A percentile compares a stretch with the other conserved stretches of the same genome.
Evolutionary conservation across 2,888 invertebrate species (phyloP).

Genomic region (Drosophila monieri): DNA sequence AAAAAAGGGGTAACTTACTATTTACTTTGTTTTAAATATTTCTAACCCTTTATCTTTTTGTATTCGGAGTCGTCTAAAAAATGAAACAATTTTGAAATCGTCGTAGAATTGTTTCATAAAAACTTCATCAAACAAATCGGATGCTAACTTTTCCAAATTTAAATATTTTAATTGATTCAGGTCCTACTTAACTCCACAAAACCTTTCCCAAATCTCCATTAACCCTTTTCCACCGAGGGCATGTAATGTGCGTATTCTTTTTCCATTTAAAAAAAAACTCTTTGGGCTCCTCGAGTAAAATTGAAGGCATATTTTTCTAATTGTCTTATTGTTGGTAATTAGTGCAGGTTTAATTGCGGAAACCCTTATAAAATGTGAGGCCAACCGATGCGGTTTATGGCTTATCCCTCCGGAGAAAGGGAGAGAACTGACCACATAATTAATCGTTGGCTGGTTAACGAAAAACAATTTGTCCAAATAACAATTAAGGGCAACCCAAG

Average conservation of each 20-base stretch:
- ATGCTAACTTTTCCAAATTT: not conserved
- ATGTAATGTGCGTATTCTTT: conserved; percentile 1
- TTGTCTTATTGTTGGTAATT: conserved; percentile 74
- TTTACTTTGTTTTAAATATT: not conserved
- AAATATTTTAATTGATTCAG: conserved; percentile 3
- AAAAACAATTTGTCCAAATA: conserved; percentile 77
- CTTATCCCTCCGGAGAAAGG: conserved; percentile 13
- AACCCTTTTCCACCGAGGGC: conserved; percentile 30
- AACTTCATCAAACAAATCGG: not conserved
- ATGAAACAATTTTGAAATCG: not conserved
- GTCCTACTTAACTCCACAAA: conserved; percentile 7
- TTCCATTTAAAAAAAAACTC: conserved; percentile 19
- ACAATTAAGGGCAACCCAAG: conserved; percentile 61
- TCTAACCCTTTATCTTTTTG: not conserved
- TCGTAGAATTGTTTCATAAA: no score
- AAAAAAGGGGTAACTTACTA: not conserved
- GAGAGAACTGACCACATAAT: conserved; percentile 65
- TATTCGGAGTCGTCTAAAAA: no score
- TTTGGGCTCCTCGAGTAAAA: not conserved
- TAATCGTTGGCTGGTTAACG: conserved; percentile 72
- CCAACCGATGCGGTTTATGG: conserved; percentile 72
- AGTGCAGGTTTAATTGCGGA: conserved; percentile 68
- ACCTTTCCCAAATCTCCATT: conserved; percentile 18
- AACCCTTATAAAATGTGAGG: conserved; percentile 54
- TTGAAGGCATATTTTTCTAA: conserved; percentile 67